Conservation (phyloP, 2,888 invertebrate genomes). For the Pogonocherus hispidulus region DNA sequence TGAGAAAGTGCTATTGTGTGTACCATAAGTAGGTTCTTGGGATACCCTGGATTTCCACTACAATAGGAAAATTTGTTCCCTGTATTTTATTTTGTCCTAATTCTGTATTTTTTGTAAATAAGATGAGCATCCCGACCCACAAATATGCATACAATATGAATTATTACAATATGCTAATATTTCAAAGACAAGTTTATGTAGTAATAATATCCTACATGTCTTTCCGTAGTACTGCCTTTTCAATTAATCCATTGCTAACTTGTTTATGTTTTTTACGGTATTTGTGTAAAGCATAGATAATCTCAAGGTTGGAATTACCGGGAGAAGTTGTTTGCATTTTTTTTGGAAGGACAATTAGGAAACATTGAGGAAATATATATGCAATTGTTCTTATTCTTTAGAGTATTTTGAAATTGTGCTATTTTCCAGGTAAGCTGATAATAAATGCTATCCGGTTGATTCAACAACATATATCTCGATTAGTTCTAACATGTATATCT, state of each 20-base stretch:
- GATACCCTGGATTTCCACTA: too few relatives aligned
- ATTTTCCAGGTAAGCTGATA: neutral
- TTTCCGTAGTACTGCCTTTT: neutral
- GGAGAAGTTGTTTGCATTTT: neutral
- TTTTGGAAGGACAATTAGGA: neutral
- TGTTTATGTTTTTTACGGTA: neutral
- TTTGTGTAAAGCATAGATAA: neutral
- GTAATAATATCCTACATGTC: neutral
- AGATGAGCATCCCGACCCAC: too few relatives aligned
- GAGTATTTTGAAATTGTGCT: neutral
- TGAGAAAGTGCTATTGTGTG: too few relatives aligned
- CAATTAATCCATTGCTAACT: neutral
- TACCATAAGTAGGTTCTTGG: too few relatives aligned
- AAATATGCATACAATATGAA: too few relatives aligned
- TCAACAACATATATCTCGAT: too few relatives aligned
- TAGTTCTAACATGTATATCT: too few relatives aligned
- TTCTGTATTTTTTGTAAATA: too few relatives aligned
- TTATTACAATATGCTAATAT: neutral
- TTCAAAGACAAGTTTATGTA: neutral
- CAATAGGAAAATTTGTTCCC: too few relatives aligned
- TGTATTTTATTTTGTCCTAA: too few relatives aligned
- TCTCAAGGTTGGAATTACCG: neutral
- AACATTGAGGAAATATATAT: neutral
- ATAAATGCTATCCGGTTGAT: too few relatives aligned
- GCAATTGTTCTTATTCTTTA: neutral